Evolutionary conservation across 2,113 vertebrate genomes (phyloP).

Genomic region (Mugil cephalus): DNA sequence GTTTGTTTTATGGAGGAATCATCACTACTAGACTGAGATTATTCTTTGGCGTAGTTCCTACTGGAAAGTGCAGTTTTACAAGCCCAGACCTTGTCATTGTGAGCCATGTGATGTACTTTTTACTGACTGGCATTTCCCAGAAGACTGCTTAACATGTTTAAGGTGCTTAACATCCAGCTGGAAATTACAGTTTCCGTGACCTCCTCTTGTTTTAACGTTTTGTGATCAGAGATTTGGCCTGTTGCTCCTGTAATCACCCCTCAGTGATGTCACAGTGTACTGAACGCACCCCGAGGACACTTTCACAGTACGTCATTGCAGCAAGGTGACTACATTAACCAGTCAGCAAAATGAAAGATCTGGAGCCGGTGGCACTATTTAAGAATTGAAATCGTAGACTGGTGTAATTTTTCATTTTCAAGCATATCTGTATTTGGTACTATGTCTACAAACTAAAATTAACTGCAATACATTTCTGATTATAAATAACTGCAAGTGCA

Average conservation of each 20-base stretch:
- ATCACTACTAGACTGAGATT: background rate
- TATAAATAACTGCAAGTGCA: constrained; percentile 32
- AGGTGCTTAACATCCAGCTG: background rate
- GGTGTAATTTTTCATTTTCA: too few relatives aligned
- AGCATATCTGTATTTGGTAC: too few relatives aligned
- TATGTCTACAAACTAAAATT: constrained; percentile 13
- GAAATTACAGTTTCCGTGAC: background rate
- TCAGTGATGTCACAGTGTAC: constrained; percentile 9
- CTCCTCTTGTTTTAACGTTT: background rate
- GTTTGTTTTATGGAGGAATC: constrained; percentile 4
- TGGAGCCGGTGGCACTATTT: background rate
- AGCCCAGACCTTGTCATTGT: background rate
- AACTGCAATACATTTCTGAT: constrained; percentile 17
- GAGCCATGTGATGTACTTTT: background rate
- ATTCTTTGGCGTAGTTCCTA: background rate
- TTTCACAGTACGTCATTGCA: background rate
- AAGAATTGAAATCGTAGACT: constrained; percentile 14
- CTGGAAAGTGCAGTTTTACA: background rate
- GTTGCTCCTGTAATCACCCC: background rate
- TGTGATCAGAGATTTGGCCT: constrained; percentile 1
- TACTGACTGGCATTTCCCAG: background rate
- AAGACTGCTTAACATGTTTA: background rate
- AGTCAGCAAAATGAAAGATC: background rate
- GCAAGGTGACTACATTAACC: background rate
- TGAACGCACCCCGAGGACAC: constrained; percentile 13